phyloP scores from a whole-genome alignment of 2,113 vertebrate genomes.

The Solea senegalensis region DNA sequence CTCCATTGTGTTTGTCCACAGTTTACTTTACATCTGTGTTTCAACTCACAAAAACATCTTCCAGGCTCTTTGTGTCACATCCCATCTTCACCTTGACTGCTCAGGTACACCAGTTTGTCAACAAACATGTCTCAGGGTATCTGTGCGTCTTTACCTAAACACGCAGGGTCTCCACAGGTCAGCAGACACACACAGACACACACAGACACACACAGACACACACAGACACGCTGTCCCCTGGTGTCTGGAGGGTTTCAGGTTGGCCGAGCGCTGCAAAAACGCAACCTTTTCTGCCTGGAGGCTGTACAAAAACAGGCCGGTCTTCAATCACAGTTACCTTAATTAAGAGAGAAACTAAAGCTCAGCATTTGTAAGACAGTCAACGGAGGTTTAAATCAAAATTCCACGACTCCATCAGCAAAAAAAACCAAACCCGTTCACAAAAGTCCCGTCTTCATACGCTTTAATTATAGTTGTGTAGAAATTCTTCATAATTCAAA shows the following conservation, averaged over 20 bases:
- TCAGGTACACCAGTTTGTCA: constrained; percentile 54
- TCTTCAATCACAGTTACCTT: constrained; percentile 81
- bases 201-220: no score
- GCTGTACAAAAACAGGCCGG: constrained; percentile 71
- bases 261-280: constrained; percentile 69
- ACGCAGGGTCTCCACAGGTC: constrained; percentile 53
- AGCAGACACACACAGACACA: constrained; percentile 26
- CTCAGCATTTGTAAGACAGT: constrained; percentile 68
- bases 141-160: constrained; percentile 45
- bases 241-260: constrained; percentile 62
- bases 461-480: background rate
- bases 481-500: background rate
- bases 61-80: constrained; percentile 40
- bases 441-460: constrained; percentile 5
- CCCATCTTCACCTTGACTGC: constrained; percentile 43
- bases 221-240: constrained; percentile 45
- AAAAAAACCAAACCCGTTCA: constrained; percentile 46
- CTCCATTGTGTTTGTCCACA: background rate
- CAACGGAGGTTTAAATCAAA: constrained; percentile 71
- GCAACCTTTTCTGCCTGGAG: constrained; percentile 67
- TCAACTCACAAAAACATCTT: constrained; percentile 26
- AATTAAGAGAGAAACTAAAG: constrained; percentile 74
- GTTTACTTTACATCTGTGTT: constrained; percentile 1
- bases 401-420: constrained; percentile 59
- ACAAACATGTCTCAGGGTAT: constrained; percentile 44